Base-by-base conservation (phyloP, 2,888 invertebrate genomes). In the Amblyteles armatorius region DNA sequence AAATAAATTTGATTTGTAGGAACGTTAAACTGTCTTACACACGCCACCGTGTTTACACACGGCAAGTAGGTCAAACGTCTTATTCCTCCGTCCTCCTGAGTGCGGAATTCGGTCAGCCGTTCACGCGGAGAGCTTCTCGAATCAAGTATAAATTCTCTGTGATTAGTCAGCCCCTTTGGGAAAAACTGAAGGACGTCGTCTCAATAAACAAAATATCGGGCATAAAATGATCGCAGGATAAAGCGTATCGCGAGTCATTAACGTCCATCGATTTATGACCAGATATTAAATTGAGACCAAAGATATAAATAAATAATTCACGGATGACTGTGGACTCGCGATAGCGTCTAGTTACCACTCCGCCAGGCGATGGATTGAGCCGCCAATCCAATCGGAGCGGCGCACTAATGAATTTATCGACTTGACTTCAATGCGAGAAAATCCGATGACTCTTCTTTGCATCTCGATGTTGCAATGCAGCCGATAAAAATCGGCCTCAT, bases 71-170 rank as follows among this genome's bases (percentile, higher is more conserved):
- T 73, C 80, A 67, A 67, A 65, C 50, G 52, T 65, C 40, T 63
- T 72, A 55, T 44, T 55, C 72, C 55, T 33, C 44, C 33, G 69
- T 16, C 69, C 36, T 50, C 48, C 68, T 60, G 63, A 71, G 36
- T 76, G 69, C 63, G 81, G 60, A 76, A 82, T 82, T 82, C 81
- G 81, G 81, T 69, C 81, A 76, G 19, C 63, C 69, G 74, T 76
- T 50, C 50, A 71, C 63, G 60, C 76, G 44, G 68, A 65, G 52
- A 72, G 40, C 40, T 73, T 67, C 81, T 82, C 63, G 69, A 52
- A 76, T 82, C 63, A 29, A 69, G 60, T 76, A 71, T 76, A 82
- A 82, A 82, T 29, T 68, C 81, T n/a, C 65, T 9, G 55, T 40
- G 60, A 78, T 48, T 55, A 77, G 67, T 52, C 7, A 48, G n/a